Base-by-base conservation (phyloP, 2,888 invertebrate species). In the Smittia aterrima region DNA sequence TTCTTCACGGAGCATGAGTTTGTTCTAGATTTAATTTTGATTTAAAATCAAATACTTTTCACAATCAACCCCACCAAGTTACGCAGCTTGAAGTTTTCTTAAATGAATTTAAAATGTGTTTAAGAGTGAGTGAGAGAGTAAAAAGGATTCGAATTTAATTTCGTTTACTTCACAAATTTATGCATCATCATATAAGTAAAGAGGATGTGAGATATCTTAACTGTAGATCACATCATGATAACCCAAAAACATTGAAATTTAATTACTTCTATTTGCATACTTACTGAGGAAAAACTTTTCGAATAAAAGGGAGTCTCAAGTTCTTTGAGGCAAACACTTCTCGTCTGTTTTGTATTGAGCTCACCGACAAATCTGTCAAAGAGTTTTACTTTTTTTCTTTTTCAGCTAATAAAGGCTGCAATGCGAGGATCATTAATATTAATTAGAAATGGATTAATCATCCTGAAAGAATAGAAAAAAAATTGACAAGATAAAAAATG, bases 11-110 rank as follows among this genome's bases (percentile, higher is more conserved):
- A 41, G 53, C 18, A 27, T 47, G 70, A 53, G 24, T 24, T 70
- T 70, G 70, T 32, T 70, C 70, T 70, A 70, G 70, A 70, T 70
- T 70, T 70, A 70, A 70, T 70, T 70, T 70, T 70, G 70, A 70
- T 70, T 70, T 70, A 47, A 66, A 68, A 71, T 53, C 70, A 71
- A 71, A 71, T 54, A 53, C 54, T 32, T 71, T 68, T 58, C 58
- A 22, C 58, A 58, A 58, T 58, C 58, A 58, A 58, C 58, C 58
- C 58, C 4, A 58, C 7, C 18, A 20, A 7, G 58, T 22, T 71
- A 68, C 70, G 27, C 70, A 71, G 70, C 70, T 24, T 71, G 70
- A 71, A 54, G 53, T 54, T 54, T 71, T 54, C 47, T 25, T 54
- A 58, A 58, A 58, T 58, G 58, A 58, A 41, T 68, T 68, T 68